Percentiles rank a stretch among this genome's conserved stretches.
phyloP scores from a whole-genome alignment of 2,113 vertebrate species.

The Falco punctatus region DNA sequence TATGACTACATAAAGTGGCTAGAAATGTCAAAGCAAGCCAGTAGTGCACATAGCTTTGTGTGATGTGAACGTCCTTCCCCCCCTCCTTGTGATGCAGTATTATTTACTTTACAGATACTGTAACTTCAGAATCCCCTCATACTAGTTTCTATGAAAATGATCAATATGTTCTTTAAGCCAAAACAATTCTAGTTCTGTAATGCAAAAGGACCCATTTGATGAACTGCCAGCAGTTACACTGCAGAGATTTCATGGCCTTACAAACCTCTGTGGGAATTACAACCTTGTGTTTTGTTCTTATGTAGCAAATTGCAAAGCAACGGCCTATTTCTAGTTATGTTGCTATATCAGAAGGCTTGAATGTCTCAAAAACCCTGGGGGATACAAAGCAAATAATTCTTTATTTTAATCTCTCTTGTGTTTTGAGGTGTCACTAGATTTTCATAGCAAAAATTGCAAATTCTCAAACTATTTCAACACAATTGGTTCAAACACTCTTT shows the following conservation, averaged over 20 bases:
- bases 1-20: background rate
- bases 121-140: background rate
- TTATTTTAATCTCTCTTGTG: background rate
- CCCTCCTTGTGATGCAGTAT: background rate
- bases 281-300: background rate
- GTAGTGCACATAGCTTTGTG: background rate
- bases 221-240: background rate
- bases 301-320: conserved; percentile 3
- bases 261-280: background rate
- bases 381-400: background rate
- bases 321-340: background rate
- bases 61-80: background rate
- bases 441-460: background rate
- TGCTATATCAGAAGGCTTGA: background rate
- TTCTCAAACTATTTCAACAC: background rate
- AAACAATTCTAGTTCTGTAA: background rate
- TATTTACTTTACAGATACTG: background rate
- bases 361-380: background rate
- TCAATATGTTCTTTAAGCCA: background rate
- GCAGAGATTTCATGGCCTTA: background rate
- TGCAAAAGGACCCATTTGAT: background rate
- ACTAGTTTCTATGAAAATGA: background rate
- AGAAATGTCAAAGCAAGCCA: background rate
- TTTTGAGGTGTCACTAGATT: background rate
- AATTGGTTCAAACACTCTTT: background rate